Percentiles rank a stretch among this genome's conserved stretches.
Evolutionary conservation across 1,140 invertebrate genomes (phyloP).

Genomic region (Bombus balteatus): DNA sequence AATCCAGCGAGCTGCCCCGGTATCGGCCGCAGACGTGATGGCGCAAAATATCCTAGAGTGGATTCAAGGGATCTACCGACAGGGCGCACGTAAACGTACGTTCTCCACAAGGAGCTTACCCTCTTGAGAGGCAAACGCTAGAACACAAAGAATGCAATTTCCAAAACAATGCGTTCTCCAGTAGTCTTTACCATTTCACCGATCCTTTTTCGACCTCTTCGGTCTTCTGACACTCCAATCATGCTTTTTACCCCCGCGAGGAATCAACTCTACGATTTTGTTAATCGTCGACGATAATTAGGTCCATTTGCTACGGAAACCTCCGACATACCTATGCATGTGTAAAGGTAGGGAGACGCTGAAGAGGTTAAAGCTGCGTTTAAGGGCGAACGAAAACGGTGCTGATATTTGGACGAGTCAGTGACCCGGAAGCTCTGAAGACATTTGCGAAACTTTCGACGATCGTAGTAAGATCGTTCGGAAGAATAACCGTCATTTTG

Average conservation of each 20-base stretch:
- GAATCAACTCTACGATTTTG: neutral
- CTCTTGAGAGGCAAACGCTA: neutral
- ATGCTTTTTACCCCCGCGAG: neutral
- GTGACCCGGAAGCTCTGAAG: conserved; percentile 24
- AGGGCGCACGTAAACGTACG: conserved; percentile 87
- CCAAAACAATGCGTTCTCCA: neutral
- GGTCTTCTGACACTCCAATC: neutral
- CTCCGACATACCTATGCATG: too few relatives aligned
- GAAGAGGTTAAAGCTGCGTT: neutral
- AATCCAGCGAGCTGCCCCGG: conserved; percentile 69
- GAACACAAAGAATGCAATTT: neutral
- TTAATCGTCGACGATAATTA: neutral
- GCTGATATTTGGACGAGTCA: conserved; percentile 55
- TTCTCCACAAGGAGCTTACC: conserved; percentile 52
- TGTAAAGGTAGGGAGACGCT: neutral
- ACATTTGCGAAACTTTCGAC: conserved; percentile 1
- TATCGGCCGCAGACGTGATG: conserved; percentile 85
- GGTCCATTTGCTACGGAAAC: neutral
- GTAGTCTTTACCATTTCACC: neutral
- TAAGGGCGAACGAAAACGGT: neutral
- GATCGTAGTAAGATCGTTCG: neutral
- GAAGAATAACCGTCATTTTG: neutral
- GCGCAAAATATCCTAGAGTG: conserved; percentile 88
- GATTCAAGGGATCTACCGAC: conserved; percentile 87
- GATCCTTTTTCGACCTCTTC: neutral